Conservation (phyloP, 2,888 invertebrate genomes). For the Pinctada fucata region DNA sequence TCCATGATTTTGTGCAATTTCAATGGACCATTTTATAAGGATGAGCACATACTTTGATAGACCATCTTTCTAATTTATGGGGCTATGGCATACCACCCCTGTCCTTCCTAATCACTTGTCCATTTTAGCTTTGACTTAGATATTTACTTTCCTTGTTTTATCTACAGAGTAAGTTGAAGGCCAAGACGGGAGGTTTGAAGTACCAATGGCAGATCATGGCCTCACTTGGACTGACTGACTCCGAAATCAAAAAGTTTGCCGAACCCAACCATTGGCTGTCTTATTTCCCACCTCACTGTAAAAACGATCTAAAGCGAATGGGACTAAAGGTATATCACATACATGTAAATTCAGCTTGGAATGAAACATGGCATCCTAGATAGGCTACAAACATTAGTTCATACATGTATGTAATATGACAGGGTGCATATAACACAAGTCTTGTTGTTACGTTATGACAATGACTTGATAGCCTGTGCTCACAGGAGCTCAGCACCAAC, state of each 20-base stretch:
- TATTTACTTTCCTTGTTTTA: not conserved
- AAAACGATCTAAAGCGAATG: slow-evolving; percentile 90
- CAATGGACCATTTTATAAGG: no score
- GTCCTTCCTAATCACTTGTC: no score
- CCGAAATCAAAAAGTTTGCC: slow-evolving; percentile 95
- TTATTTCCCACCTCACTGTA: slow-evolving; percentile 95
- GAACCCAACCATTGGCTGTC: slow-evolving; percentile 95
- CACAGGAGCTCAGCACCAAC: no score
- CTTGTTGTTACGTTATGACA: no score
- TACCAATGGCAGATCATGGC: slow-evolving; percentile 99
- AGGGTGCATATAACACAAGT: no score
- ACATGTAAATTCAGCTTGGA: not conserved
- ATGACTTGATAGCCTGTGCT: no score
- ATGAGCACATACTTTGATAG: no score
- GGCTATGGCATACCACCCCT: no score
- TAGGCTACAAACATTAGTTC: not conserved
- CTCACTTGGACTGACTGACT: slow-evolving; percentile 90
- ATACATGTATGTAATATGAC: not conserved
- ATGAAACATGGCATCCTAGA: not conserved
- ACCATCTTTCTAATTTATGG: no score
- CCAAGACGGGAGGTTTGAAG: slow-evolving; percentile 91
- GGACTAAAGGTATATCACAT: slow-evolving; percentile 87
- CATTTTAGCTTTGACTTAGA: no score
- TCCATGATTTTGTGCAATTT: no score
- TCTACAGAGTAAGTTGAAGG: slow-evolving; percentile 91